Base-by-base conservation (phyloP, 2,797 vertebrate genomes). In the Antrozous pallidus region DNA sequence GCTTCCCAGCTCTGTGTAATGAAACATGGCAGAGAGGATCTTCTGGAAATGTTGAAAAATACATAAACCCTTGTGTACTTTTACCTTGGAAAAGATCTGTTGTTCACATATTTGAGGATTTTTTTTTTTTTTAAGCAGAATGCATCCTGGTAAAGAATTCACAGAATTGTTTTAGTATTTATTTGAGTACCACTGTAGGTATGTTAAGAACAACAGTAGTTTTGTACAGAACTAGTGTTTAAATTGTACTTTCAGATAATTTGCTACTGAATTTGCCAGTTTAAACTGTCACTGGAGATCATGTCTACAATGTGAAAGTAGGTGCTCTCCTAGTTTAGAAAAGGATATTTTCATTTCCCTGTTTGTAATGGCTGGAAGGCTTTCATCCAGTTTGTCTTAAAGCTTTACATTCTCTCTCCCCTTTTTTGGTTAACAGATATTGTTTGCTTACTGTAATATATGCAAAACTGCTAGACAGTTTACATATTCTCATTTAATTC, bases 91-190 rank as follows among this genome's bases (percentile, higher is more conserved):
- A 75, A 65, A 80, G 77, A 18, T 45, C 22, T 18, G 75, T 14
- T 67, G 61, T 18, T 28, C 38, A 31, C 24, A n/a, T 20, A 42
- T 84, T 88, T 83, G 86, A 79, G 24, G 42, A 24, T 56, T 24
- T 17, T 61, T 88, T 63, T 36, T 93, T 65, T 51, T 82, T 71
- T 33, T 17, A 93, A 83, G 88, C 54, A 78, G 88, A 87, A 49
- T 65, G 45, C 22, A 17, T 84, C 10, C 22, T 81, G 58, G 5
- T 71, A 54, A 45, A 13, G n/a, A 91, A n/a, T 63, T 24, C 40
- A 26, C 17, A 71, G 17, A 70, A 45, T 51, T 67, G 31, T 63
- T 73, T 73, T 65, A n/a, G 8, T 87, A 17, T 58, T 67, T 5
- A 61, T 13, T 42, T 94, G 75, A 89, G 49, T 79, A 87, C 17